Conservation (phyloP, 2,888 invertebrate species). For the Deroplatys truncata region DNA sequence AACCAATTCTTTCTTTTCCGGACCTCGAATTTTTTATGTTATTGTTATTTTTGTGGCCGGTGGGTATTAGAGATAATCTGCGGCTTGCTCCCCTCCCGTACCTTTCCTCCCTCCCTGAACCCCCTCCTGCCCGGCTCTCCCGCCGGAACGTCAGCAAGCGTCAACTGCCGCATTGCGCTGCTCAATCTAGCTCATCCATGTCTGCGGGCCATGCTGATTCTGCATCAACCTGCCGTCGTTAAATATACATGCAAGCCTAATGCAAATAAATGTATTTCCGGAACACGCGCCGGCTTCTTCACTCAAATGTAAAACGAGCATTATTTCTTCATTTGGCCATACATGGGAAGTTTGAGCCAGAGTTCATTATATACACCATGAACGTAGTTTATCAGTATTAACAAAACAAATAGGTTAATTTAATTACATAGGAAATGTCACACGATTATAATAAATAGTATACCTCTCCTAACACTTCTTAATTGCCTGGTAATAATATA, state of each 20-base stretch:
- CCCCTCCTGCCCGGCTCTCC: background rate
- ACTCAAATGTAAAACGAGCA: background rate
- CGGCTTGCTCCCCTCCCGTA: background rate
- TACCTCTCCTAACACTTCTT: no score
- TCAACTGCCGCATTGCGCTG: background rate
- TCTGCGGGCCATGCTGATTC: background rate
- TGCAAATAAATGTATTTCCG: background rate
- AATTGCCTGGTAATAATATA: no score
- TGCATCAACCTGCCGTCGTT: background rate
- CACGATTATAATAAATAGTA: no score
- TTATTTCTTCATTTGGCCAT: background rate
- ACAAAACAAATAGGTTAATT: no score
- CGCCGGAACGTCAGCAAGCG: background rate
- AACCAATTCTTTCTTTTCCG: background rate
- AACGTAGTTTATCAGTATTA: no score
- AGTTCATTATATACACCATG: no score
- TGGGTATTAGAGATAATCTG: background rate
- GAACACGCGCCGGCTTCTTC: background rate
- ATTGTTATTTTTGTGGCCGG: background rate
- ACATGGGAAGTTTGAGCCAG: no score
- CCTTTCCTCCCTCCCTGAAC: background rate
- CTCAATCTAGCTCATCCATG: background rate
- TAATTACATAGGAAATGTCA: no score
- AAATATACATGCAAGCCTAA: background rate
- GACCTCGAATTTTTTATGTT: background rate